These are phyloP conservation scores for Aphelenchoides fujianensis DNA, from an alignment of 1,140 invertebrate species.

Conservation along the genomic window DNA sequence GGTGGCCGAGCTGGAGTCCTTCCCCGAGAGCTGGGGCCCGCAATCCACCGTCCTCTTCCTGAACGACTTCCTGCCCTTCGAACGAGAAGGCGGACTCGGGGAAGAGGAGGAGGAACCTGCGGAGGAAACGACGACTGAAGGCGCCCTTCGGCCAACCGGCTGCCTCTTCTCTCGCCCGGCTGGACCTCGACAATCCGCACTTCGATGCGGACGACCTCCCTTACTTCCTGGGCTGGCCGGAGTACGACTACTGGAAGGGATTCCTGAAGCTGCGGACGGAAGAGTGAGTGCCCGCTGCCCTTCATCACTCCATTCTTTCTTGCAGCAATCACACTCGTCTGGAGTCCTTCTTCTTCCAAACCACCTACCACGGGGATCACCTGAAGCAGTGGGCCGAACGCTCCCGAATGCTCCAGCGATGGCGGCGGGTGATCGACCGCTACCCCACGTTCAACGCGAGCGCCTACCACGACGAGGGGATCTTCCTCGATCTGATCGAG, in stretches of 20 bases:
- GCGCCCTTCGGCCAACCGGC: background rate
- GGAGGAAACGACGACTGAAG: slow-evolving; percentile 2
- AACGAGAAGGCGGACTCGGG: slow-evolving; percentile 19
- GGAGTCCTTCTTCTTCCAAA: slow-evolving; percentile 59
- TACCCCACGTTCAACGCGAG: slow-evolving; percentile 55
- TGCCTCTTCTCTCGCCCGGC: background rate
- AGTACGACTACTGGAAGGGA: slow-evolving; percentile 57
- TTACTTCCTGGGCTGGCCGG: slow-evolving; percentile 36
- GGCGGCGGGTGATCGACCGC: slow-evolving; percentile 53
- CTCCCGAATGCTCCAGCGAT: slow-evolving; percentile 44
- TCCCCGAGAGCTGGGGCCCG: slow-evolving; percentile 53
- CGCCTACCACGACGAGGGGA: slow-evolving; percentile 57
- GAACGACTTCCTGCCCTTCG: slow-evolving; percentile 50
- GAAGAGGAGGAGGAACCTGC: background rate
- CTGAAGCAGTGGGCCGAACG: slow-evolving; percentile 50
- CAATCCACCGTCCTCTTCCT: slow-evolving; percentile 41
- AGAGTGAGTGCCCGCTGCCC: background rate
- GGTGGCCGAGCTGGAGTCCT: slow-evolving; percentile 52
- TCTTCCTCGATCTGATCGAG: slow-evolving; percentile 64
- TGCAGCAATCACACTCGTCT: slow-evolving; percentile 41
- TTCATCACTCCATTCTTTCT: background rate
- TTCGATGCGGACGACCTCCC: slow-evolving; percentile 8
- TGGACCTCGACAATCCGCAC: background rate
- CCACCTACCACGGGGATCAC: slow-evolving; percentile 55
- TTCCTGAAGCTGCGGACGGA: slow-evolving; percentile 30